These are phyloP conservation scores for Antheraea mylitta DNA, from an alignment of 1,140 invertebrate genomes.

Conservation along the genomic window DNA sequence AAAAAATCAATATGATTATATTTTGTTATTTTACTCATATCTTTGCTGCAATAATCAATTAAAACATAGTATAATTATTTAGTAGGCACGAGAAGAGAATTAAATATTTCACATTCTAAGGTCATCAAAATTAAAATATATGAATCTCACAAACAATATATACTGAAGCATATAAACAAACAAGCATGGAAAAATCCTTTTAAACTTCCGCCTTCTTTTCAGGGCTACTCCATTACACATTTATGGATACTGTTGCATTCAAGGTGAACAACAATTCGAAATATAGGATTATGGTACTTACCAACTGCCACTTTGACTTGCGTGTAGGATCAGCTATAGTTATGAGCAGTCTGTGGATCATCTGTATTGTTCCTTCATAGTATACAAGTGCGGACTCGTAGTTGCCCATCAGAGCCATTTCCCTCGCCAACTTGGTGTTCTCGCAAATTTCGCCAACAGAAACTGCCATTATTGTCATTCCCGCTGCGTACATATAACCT, in stretches of 20 bases:
- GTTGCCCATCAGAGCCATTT: conserved; percentile 96
- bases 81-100: too few relatives aligned
- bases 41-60: too few relatives aligned
- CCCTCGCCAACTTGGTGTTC: conserved; percentile 94
- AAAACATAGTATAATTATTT: too few relatives aligned
- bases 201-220: conserved; percentile 55
- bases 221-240: conserved; percentile 56
- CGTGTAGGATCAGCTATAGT: conserved; percentile 89
- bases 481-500: conserved; percentile 76
- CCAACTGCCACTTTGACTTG: conserved; percentile 94
- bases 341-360: conserved; percentile 91
- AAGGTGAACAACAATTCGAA: conserved; percentile 26
- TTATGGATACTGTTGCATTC: conserved; percentile 58
- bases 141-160: neutral
- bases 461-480: conserved; percentile 89
- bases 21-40: too few relatives aligned
- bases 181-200: conserved; percentile 17
- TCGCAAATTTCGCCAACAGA: conserved; percentile 94
- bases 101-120: too few relatives aligned
- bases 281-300: conserved; percentile 59
- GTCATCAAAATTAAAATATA: neutral
- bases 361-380: conserved; percentile 95
- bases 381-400: conserved; percentile 97
- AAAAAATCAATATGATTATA: too few relatives aligned
- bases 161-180: conserved; percentile 1